phyloP scores from a whole-genome alignment of 1,140 invertebrate species.

The Euura lappo region DNA sequence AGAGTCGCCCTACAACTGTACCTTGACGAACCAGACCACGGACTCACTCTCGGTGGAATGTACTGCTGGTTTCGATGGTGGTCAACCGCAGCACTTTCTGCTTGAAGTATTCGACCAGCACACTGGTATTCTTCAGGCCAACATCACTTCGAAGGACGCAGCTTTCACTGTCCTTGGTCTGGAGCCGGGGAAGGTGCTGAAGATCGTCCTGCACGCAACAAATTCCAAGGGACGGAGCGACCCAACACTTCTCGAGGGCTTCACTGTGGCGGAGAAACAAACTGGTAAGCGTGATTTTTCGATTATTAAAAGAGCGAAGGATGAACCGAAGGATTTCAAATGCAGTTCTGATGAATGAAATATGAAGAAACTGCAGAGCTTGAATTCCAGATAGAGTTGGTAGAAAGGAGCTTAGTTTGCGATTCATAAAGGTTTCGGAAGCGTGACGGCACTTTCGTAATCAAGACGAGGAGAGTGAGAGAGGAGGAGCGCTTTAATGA shows the following conservation, averaged over 20 bases:
- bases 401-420: conserved; percentile 12
- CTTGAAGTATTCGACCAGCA: conserved; percentile 77
- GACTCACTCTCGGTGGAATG: conserved; percentile 80
- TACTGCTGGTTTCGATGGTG: conserved; percentile 79
- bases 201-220: conserved; percentile 77
- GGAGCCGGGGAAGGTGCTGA: conserved; percentile 71
- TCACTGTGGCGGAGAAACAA: conserved; percentile 82
- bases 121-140: conserved; percentile 68
- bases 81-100: conserved; percentile 73
- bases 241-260: conserved; percentile 78
- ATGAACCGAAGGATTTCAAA: too few species aligned
- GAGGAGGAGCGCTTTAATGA: conserved; percentile 32
- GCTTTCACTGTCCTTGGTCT: conserved; percentile 73
- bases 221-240: conserved; percentile 88
- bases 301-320: too few species aligned
- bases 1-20: conserved; percentile 81
- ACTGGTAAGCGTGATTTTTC: conserved; percentile 67
- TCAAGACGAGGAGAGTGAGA: conserved; percentile 25
- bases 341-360: too few species aligned
- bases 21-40: conserved; percentile 79
- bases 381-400: too few species aligned
- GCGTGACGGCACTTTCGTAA: conserved; percentile 29
- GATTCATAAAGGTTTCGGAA: conserved; percentile 30
- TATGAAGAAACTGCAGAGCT: too few species aligned
- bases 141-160: conserved; percentile 68